These are phyloP conservation scores for Natrix natrix DNA, from an alignment of 2,797 vertebrate species.

Conservation along the genomic window DNA sequence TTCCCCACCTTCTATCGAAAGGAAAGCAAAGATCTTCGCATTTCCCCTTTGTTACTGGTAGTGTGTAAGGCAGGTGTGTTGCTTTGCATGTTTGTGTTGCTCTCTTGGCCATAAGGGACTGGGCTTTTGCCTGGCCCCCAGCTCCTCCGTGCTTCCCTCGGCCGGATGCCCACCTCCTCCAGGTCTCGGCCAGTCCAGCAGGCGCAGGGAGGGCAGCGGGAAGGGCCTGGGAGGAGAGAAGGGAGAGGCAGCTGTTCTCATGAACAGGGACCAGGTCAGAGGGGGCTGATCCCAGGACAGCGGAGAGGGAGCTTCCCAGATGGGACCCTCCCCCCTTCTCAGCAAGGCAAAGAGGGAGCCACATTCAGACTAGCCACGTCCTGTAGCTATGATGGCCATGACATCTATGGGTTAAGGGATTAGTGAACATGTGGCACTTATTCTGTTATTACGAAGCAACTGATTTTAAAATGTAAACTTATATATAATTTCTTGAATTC, in stretches of 20 bases:
- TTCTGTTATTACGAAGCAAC: no score
- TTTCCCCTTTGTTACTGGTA: background rate
- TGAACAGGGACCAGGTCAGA: fast-evolving
- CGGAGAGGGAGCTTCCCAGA: no score
- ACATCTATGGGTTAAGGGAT: no score
- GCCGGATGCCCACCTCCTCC: background rate
- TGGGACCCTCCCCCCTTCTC: no score
- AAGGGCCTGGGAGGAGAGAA: background rate
- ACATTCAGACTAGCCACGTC: no score
- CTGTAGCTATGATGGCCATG: no score
- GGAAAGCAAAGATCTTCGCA: background rate
- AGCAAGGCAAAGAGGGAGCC: no score
- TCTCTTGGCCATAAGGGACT: background rate
- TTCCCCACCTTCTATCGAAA: background rate
- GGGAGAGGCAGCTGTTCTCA: no score
- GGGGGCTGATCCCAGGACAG: background rate
- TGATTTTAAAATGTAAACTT: no score
- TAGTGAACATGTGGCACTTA: no score
- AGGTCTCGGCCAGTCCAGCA: background rate
- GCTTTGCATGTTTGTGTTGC: background rate
- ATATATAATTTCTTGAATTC: no score
- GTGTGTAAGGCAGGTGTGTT: background rate
- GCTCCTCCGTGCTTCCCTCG: background rate
- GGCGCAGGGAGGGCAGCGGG: background rate
- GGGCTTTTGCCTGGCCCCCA: background rate